A percentile compares a stretch with the other conserved stretches of the same genome.
Conservation (phyloP, 1,140 invertebrate species). For the Drosophila triauraria region DNA sequence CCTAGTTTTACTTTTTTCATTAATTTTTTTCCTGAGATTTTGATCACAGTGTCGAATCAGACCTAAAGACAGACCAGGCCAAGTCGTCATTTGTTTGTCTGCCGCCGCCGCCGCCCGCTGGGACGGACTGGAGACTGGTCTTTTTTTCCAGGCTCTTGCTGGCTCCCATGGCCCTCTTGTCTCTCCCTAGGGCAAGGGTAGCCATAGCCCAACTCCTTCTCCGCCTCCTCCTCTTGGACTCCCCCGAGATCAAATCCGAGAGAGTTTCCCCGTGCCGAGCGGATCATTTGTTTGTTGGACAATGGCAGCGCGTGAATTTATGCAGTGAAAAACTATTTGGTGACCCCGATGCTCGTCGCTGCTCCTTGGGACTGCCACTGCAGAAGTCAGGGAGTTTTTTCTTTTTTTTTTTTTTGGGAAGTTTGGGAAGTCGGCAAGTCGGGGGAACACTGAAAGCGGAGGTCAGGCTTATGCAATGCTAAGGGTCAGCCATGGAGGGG, state of each 20-base stretch:
- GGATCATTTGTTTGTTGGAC: constrained; percentile 80
- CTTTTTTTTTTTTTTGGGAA: constrained; percentile 6
- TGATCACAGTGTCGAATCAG: constrained; percentile 36
- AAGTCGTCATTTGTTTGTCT: constrained; percentile 67
- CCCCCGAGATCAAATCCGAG: constrained; percentile 10
- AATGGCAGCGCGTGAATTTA: constrained; percentile 84
- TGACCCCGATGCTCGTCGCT: constrained; percentile 58
- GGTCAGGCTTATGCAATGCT: constrained; percentile 59
- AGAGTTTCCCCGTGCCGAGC: constrained; percentile 21
- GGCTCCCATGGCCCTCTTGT: constrained; percentile 44
- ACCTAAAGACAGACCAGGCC: constrained; percentile 46
- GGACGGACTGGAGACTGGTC: constrained; percentile 40
- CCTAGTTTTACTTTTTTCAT: no score
- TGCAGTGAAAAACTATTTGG: constrained; percentile 73
- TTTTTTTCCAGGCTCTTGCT: constrained; percentile 19
- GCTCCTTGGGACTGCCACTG: constrained; percentile 49
- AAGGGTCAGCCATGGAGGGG: constrained; percentile 34
- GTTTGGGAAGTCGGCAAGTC: constrained; percentile 4
- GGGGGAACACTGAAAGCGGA: constrained; percentile 11
- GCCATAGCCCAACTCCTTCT: neutral
- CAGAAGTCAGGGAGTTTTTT: constrained; percentile 30
- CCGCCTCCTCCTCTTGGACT: constrained; percentile 3
- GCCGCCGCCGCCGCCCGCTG: constrained; percentile 24
- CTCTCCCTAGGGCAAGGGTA: constrained; percentile 52
- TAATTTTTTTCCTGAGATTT: neutral